Base-by-base conservation (phyloP, 92 coral and sea anemone species). In the Parazoanthus atlanticus region DNA sequence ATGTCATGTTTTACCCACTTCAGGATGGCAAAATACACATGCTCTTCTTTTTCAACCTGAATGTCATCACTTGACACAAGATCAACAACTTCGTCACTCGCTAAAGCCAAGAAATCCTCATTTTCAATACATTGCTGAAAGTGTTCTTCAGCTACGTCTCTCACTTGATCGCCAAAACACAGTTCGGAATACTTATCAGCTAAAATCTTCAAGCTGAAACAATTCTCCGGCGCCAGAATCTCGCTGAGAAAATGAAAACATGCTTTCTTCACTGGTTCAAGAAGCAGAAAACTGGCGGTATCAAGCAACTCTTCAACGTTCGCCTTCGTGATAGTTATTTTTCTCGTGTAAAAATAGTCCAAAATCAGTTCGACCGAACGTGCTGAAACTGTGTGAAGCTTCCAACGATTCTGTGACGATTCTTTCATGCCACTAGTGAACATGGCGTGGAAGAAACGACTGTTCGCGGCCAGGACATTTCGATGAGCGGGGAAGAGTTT, bases 31-130 rank as follows among this genome's bases (percentile, higher is more conserved):
- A 54, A 65, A 21, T 86, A 86, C 4, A 86, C 89, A 56, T 75
- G 81, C 66, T 86, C 89, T 67, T 86, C 89, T n/a, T 86, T 76
- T 56, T 86, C 89, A 56, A 86, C 89, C 34, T 86, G 81, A n/a
- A 86, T 75, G 34, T 86, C 84, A 25, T 84, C 87, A 84, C 87
- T 84, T 10, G 87, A 84, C 9, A 84, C 74, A 29, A 84, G 87
- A 26, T 84, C 87, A 15, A 84, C 74, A 29, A 84, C 87, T 84
- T 84, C 87, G 5, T 84, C 87, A 26, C 38, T 72, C 8, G 78
- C 43, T 6, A 84, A 74, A 19, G 87, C 76, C 61, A 84, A 72
- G 74, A 84, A 84, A 84, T 84, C 78, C 40, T 84, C 87, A 32
- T 84, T 84, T 41, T 84, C 87, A 26, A 25, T 71, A 70, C 87